Evolutionary conservation across 2,113 vertebrate species (phyloP).

Genomic region (Podilymbus podiceps): DNA sequence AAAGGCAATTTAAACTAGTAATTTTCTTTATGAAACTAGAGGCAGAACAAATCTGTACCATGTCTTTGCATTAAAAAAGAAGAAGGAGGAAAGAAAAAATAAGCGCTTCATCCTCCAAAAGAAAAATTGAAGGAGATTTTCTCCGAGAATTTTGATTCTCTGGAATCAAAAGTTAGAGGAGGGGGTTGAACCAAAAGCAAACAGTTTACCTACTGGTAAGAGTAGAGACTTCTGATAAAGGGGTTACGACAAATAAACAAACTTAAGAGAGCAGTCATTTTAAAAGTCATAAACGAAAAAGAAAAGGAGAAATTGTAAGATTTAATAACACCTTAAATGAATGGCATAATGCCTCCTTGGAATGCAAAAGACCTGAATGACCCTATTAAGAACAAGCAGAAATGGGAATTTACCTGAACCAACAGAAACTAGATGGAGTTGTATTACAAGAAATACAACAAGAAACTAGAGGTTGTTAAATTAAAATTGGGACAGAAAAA

Average conservation of each 20-base stretch:
- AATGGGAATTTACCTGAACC: constrained; percentile 11
- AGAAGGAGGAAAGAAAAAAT: no score
- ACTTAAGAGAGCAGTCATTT: neutral
- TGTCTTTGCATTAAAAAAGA: neutral
- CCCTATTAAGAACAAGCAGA: neutral
- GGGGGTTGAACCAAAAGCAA: neutral
- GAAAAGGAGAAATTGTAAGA: neutral
- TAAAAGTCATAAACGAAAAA: neutral
- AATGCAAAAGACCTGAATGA: constrained; percentile 3
- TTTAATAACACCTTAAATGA: constrained; percentile 2
- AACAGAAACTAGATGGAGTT: neutral
- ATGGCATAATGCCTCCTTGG: neutral
- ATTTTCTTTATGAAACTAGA: neutral
- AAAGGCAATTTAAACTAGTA: neutral
- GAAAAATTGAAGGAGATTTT: neutral
- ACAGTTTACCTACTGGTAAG: neutral
- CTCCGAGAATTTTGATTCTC: neutral
- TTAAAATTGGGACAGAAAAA: neutral
- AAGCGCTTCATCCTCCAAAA: neutral
- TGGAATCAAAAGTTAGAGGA: neutral
- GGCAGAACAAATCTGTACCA: neutral
- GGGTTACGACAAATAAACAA: neutral
- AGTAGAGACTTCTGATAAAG: neutral
- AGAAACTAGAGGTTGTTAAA: constrained; percentile 34
- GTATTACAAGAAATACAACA: neutral